Percentiles rank a stretch among this genome's conserved stretches.
Conservation (phyloP, 2,113 vertebrate species). For the Eudyptes chrysolophus region DNA sequence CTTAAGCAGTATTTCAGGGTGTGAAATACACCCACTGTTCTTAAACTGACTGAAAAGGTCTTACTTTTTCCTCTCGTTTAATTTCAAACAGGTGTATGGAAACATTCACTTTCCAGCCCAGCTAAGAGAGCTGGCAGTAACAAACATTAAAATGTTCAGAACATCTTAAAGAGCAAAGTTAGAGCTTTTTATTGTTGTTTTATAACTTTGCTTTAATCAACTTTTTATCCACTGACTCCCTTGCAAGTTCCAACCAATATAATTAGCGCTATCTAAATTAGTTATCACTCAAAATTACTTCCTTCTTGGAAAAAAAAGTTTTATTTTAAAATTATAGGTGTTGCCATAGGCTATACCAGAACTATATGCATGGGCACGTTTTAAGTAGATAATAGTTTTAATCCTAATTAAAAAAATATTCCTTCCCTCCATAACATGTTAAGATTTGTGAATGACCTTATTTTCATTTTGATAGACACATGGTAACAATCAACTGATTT, state of each 20-base stretch:
- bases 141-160: conserved; percentile 58
- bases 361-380: conserved; percentile 75
- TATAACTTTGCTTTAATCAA: conserved; percentile 77
- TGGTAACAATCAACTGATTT: conserved; percentile 62
- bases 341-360: conserved; percentile 72
- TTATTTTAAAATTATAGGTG: conserved; percentile 79
- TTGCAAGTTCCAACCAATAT: conserved; percentile 71
- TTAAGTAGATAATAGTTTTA: conserved; percentile 81
- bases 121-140: not conserved
- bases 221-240: conserved; percentile 56
- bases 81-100: not conserved
- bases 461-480: conserved; percentile 72
- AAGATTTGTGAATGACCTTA: conserved; percentile 76
- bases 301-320: conserved; percentile 64
- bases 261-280: conserved; percentile 84
- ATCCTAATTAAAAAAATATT: conserved; percentile 80
- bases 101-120: not conserved
- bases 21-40: not conserved
- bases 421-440: conserved; percentile 59
- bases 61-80: not conserved
- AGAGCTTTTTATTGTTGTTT: conserved; percentile 64
- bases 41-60: not conserved
- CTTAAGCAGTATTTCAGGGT: not conserved
- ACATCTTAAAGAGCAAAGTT: conserved; percentile 42
- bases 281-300: conserved; percentile 79